Conservation (phyloP, 2,797 vertebrate genomes). For the Leucoraja ocellata region DNA sequence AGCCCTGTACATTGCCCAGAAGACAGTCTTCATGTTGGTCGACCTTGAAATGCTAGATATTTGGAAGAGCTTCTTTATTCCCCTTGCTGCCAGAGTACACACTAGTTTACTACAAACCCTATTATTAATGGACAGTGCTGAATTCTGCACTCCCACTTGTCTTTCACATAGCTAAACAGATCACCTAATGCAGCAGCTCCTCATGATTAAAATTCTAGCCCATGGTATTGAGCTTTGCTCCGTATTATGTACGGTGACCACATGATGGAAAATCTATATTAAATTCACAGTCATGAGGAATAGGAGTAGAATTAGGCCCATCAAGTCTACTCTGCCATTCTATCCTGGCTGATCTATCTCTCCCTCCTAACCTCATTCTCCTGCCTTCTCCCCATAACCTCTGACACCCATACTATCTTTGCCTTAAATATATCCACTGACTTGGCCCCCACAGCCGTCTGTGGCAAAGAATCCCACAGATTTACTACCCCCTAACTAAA, state of each 20-base stretch:
- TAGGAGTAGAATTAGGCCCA: no score
- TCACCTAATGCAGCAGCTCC: neutral
- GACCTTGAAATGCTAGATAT: neutral
- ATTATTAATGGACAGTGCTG: neutral
- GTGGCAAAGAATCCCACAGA: no score
- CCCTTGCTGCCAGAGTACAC: neutral
- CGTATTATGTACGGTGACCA: neutral
- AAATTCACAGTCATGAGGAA: neutral
- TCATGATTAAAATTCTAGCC: neutral
- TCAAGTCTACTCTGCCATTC: no score
- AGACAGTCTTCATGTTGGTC: neutral
- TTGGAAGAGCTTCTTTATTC: neutral
- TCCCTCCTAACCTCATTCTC: no score
- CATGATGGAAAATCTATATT: neutral
- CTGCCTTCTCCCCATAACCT: no score
- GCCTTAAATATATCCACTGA: no score
- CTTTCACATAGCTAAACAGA: neutral
- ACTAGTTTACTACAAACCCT: neutral
- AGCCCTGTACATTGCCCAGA: neutral
- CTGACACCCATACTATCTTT: no score
- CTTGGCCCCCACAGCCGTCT: no score
- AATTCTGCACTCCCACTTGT: neutral
- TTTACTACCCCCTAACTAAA: no score
- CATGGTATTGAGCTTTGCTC: neutral
- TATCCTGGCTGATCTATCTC: no score